phyloP scores from a whole-genome alignment of 2,113 vertebrate species.

The Sander vitreus region DNA sequence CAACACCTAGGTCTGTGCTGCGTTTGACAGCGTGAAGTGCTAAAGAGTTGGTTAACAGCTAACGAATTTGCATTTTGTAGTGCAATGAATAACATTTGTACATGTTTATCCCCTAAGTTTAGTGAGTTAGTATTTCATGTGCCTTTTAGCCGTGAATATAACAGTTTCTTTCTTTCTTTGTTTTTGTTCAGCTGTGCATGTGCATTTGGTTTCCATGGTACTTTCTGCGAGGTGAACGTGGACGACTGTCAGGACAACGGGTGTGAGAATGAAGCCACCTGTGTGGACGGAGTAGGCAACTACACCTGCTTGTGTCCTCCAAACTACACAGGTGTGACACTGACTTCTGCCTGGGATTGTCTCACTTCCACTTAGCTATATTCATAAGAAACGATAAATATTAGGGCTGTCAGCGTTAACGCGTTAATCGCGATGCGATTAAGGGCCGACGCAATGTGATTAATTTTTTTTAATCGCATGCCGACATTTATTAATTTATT shows the following conservation, averaged over 20 bases:
- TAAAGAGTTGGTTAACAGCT: neutral
- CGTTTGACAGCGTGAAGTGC: neutral
- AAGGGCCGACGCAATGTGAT: no score
- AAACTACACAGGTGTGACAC: constrained; percentile 85
- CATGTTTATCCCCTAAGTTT: neutral
- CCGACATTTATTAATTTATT: no score
- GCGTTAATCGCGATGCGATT: no score
- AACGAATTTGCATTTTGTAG: neutral
- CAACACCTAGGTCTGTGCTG: neutral
- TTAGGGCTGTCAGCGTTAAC: no score
- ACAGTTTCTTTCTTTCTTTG: neutral
- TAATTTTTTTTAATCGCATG: no score
- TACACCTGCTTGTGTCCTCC: constrained; percentile 92
- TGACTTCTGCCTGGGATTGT: neutral
- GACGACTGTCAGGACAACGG: constrained; percentile 90
- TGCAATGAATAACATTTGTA: neutral
- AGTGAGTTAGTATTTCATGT: neutral
- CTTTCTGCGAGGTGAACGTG: constrained; percentile 82
- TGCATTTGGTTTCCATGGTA: constrained; percentile 88
- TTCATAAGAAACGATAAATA: neutral
- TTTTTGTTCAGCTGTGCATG: constrained; percentile 87
- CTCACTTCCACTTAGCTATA: neutral
- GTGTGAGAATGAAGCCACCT: constrained; percentile 92
- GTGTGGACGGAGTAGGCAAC: constrained; percentile 87
- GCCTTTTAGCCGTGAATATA: neutral